Evolutionary conservation across 2,888 invertebrate genomes (phyloP), one percentile per base, ranked within the genome.

Genomic region (Chromoteleia sp.): DNA sequence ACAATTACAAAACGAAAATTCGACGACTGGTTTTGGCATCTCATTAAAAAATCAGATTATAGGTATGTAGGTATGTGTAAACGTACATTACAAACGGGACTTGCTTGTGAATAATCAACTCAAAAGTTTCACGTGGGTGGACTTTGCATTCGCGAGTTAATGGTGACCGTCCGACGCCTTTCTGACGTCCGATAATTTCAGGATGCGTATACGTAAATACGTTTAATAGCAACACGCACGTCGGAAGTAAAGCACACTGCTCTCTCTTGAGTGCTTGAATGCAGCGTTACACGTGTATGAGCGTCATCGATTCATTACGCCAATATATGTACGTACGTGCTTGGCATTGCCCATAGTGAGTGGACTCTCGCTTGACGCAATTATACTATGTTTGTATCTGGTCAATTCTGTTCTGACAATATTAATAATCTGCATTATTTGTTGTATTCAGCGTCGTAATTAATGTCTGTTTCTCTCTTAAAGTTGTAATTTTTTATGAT

Each of bases 301-400:
- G 79, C 85, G 82, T 85, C 86, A 85, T 87, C 85, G 84, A 86
- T 86, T 85, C 83, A 85, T 86, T 85, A 86, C 76, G 80, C 76
- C 83, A 80, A 68, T 81, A 77, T 63, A 73, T 76, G 67, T 65
- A 78, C 30, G 80, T 83, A 81, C 54, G 82, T 85, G 73, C 75
- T 77, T 61, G 61, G 75, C 70, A 75, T 81, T 70, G 71, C 58
- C 70, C 33, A 52, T 58, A 70, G 43, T 52, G 63, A 65, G 70
- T 65, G 71, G 70, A 75, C 70, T 58, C 75, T 81, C 59, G 75
- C 75, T 75, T 75, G 75, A 75, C 71, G 70, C 50, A 81, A 81
- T 81, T 77, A 81, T 73, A 56, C 73, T 68, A 56, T 67, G 81
- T 76, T 73, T 77, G 73, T 68, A 77, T 63, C 76, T 77, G 59